Evolutionary conservation across 2,888 invertebrate species (phyloP).

Genomic region (Salpingus planirostris): DNA sequence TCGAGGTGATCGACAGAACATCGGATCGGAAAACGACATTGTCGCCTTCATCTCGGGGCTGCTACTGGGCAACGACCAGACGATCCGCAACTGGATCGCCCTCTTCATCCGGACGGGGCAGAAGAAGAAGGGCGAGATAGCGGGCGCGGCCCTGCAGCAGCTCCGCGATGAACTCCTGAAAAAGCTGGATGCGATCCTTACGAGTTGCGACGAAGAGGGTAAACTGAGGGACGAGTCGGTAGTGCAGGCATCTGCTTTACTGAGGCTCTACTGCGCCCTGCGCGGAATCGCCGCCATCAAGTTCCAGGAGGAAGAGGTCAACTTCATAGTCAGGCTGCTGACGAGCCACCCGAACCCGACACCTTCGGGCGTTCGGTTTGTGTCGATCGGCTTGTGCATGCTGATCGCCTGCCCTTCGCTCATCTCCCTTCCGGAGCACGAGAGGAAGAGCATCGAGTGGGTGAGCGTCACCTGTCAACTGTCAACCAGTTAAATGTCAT

Average conservation of each 20-base stretch:
- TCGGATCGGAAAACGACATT: slow-evolving; percentile 36
- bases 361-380: slow-evolving; percentile 87
- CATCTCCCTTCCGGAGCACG: slow-evolving; percentile 60
- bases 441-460: slow-evolving; percentile 85
- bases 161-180: slow-evolving; percentile 69
- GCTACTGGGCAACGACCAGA: slow-evolving; percentile 77
- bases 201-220: slow-evolving; percentile 52
- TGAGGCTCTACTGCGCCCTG: slow-evolving; percentile 85
- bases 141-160: slow-evolving; percentile 57
- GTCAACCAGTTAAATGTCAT: too few species aligned
- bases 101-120: slow-evolving; percentile 82
- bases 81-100: slow-evolving; percentile 86
- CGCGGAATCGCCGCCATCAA: slow-evolving; percentile 89
- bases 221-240: slow-evolving; percentile 56
- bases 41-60: slow-evolving; percentile 67
- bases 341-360: slow-evolving; percentile 84
- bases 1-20: slow-evolving; percentile 40
- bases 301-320: slow-evolving; percentile 88
- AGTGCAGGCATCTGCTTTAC: slow-evolving; percentile 81
- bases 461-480: too few species aligned
- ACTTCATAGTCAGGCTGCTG: slow-evolving; percentile 70
- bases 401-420: slow-evolving; percentile 88
- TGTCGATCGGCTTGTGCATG: slow-evolving; percentile 88
- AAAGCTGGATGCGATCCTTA: slow-evolving; percentile 53
- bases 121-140: slow-evolving; percentile 68